Conservation (phyloP, 2,888 invertebrate species). For the Scrobipalpa atriplicella region DNA sequence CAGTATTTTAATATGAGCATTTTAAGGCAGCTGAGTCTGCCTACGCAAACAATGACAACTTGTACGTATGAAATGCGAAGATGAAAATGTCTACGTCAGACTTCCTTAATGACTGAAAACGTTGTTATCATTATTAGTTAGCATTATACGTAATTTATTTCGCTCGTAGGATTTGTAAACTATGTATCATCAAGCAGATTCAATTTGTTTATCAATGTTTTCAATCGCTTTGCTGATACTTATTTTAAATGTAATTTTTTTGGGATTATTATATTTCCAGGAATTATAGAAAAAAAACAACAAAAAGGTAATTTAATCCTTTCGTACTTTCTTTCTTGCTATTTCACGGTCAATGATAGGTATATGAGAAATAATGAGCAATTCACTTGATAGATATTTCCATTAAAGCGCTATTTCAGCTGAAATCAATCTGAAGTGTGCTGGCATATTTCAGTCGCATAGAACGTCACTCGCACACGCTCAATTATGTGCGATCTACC, state of each 20-base stretch:
- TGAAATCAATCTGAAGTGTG: not conserved
- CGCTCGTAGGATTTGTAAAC: no score
- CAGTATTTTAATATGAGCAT: constrained; percentile 45
- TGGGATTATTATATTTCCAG: no score
- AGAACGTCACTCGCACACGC: constrained; percentile 51
- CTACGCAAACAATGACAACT: not conserved
- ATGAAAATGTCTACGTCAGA: not conserved
- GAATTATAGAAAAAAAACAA: no score
- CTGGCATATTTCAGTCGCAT: constrained; percentile 36
- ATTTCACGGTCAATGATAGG: no score
- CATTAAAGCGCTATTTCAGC: not conserved
- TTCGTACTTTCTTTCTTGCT: no score
- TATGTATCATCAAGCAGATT: no score
- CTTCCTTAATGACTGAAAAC: not conserved
- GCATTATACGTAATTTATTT: not conserved
- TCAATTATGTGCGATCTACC: constrained; percentile 58
- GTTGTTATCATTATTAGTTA: not conserved
- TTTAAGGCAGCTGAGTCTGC: constrained; percentile 17
- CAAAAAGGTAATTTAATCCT: no score
- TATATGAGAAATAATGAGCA: no score
- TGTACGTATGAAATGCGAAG: not conserved
- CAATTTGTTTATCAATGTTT: no score
- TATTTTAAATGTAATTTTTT: no score
- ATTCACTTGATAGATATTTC: not conserved
- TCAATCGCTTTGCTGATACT: no score